phyloP scores from a whole-genome alignment of 2,113 vertebrate genomes.

The Odocoileus virginianus region DNA sequence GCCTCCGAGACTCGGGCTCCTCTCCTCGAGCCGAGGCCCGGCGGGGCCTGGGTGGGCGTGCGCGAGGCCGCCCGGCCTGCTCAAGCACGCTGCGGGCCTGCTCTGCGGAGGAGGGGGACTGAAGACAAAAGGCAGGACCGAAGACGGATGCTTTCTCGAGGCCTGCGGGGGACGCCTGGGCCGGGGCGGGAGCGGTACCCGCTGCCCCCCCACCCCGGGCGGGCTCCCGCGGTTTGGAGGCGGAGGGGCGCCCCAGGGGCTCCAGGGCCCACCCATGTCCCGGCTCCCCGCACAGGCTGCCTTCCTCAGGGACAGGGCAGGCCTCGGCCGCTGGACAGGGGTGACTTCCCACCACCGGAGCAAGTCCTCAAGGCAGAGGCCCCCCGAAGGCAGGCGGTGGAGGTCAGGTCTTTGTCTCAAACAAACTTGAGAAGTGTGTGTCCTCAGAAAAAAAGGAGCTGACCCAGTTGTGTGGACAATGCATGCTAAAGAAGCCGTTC shows the following conservation, averaged over 20 bases:
- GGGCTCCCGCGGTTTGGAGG: neutral
- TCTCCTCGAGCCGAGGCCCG: neutral
- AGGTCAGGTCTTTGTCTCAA: neutral
- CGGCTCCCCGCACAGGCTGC: neutral
- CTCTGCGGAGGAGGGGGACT: no score
- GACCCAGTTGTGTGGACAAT: no score
- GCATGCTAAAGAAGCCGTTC: neutral
- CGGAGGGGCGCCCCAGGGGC: neutral
- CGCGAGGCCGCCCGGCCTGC: neutral
- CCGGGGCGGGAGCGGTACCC: neutral
- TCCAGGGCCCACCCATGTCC: neutral
- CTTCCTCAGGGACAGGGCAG: neutral
- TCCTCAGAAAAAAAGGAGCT: neutral
- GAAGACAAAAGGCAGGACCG: neutral
- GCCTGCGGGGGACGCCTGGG: neutral
- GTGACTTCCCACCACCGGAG: neutral
- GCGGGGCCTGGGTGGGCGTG: neutral
- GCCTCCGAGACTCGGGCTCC: neutral
- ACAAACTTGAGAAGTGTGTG: neutral
- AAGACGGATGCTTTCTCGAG: accelerated
- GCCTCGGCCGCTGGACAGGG: accelerated
- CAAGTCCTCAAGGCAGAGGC: neutral
- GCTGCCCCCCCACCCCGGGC: neutral
- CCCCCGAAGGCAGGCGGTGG: neutral
- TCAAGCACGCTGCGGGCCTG: neutral